Base-by-base conservation (phyloP, 2,888 invertebrate genomes). In the Cantharis rustica region DNA sequence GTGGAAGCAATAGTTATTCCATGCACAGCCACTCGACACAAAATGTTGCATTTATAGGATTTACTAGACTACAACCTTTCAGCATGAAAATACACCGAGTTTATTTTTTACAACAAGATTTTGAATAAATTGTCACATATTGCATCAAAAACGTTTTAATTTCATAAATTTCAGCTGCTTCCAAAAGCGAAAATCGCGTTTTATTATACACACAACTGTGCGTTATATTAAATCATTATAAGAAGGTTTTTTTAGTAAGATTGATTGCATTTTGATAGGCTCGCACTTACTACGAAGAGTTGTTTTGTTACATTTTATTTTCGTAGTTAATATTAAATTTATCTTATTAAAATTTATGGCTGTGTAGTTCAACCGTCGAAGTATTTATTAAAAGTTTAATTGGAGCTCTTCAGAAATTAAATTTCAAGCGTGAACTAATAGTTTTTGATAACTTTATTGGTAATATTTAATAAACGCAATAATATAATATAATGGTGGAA, bases 251-350 rank as follows among this genome's bases (percentile, higher is more conserved):
- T 71, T 63, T 47, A 64, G 68, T 66, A 71, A 75, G 74, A 75
- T 75, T 75, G 71, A 75, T 75, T 70, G 63, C 61, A 61, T 75
- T 66, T 66, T 70, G 64, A 70, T 64, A 75, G 69, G 61, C 64
- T 62, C 47, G 23, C 20, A 69, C 64, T 63, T 47, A 47, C 47
- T 7, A 47, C 47, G 47, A 47, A 47, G 47, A 47, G 47, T 47
- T 47, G 47, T 47, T 47, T 47, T 47, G 47, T 47, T 47, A 47
- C 47, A n/a, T 47, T 47, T 47, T 47, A 47, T 47, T 47, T 47
- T n/a, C 47, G n/a, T 47, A 47, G 47, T 47, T 47, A 47, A 47
- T 47, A 47, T 7, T n/a, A 47, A 47, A 47, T 47, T 47, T n/a
- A n/a, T 47, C 7, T 27, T 27, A 27, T 27, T 27, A 27, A 27